These are phyloP conservation scores for Siniperca undulata DNA, from an alignment of 2,797 vertebrate genomes.

Conservation along the genomic window DNA sequence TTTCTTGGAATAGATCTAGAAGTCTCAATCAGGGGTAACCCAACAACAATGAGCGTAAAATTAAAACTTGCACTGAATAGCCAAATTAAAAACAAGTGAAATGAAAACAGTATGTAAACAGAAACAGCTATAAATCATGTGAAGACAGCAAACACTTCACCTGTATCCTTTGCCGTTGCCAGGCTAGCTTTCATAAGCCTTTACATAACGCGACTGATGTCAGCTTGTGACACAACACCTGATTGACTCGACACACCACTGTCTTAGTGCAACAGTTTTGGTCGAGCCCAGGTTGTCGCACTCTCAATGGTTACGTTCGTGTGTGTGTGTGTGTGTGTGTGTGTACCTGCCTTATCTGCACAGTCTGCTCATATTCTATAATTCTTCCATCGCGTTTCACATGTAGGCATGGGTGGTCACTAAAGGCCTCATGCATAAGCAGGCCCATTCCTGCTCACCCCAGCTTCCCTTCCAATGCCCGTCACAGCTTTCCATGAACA, in stretches of 20 bases:
- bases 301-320: background rate
- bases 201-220: conserved; percentile 66
- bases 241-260: conserved; percentile 40
- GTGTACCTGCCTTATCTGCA: conserved; percentile 24
- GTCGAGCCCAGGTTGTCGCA: conserved; percentile 8
- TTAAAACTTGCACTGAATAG: conserved; percentile 7
- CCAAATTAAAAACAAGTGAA: conserved; percentile 23
- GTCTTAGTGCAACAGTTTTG: conserved; percentile 43
- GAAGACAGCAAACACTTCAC: conserved; percentile 43
- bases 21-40: conserved; percentile 25
- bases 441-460: background rate
- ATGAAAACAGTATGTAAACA: conserved; percentile 17
- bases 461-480: background rate
- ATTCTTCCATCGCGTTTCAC: conserved; percentile 20
- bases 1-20: conserved; percentile 40
- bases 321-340: background rate
- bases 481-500: conserved; percentile 44
- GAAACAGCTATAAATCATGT: conserved; percentile 15
- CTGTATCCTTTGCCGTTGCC: conserved; percentile 47
- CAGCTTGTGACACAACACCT: conserved; percentile 60
- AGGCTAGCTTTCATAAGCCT: conserved; percentile 63
- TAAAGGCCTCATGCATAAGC: conserved; percentile 6
- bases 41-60: conserved; percentile 20
- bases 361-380: background rate
- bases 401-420: background rate